Percentiles rank a stretch among this genome's conserved stretches.
Conservation (phyloP, 2,888 invertebrate genomes). For the Dryadula phaetusa region DNA sequence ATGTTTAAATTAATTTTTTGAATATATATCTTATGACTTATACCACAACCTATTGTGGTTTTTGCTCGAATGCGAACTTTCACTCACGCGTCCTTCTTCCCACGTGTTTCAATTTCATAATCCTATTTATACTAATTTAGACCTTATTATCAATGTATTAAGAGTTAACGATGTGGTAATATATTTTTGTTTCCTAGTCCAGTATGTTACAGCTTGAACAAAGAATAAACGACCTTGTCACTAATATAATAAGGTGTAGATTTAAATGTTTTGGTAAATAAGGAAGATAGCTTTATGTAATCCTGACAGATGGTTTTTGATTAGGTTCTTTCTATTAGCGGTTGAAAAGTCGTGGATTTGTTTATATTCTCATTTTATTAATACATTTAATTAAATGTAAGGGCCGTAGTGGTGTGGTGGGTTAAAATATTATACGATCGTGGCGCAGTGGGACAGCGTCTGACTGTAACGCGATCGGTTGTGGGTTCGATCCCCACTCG, state of each 20-base stretch:
- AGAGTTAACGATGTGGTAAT: conserved; percentile 3
- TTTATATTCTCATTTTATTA: conserved; percentile 11
- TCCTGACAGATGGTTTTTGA: conserved; percentile 27
- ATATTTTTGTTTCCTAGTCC: conserved; percentile 11
- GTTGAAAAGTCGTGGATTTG: conserved; percentile 16
- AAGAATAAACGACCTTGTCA: conserved; percentile 19
- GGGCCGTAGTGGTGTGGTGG: too few relatives aligned
- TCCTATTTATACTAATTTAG: conserved; percentile 16
- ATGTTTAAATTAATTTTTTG: background rate
- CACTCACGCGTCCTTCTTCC: conserved; percentile 55
- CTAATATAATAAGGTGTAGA: background rate
- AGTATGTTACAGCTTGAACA: background rate
- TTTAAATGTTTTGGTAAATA: background rate
- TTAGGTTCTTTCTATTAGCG: conserved; percentile 20
- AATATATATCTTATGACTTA: conserved; percentile 31
- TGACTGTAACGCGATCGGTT: too few relatives aligned
- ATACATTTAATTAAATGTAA: conserved; percentile 3
- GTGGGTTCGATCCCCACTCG: too few relatives aligned
- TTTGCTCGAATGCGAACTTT: conserved; percentile 56
- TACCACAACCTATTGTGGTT: conserved; percentile 45
- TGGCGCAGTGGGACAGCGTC: too few relatives aligned
- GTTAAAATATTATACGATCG: too few relatives aligned
- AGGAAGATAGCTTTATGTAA: conserved; percentile 33
- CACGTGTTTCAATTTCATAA: conserved; percentile 48
- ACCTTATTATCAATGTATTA: conserved; percentile 24